A percentile compares a stretch with the other conserved stretches of the same genome.
phyloP scores from a whole-genome alignment of 2,888 invertebrate species.

The Noctua comes region DNA sequence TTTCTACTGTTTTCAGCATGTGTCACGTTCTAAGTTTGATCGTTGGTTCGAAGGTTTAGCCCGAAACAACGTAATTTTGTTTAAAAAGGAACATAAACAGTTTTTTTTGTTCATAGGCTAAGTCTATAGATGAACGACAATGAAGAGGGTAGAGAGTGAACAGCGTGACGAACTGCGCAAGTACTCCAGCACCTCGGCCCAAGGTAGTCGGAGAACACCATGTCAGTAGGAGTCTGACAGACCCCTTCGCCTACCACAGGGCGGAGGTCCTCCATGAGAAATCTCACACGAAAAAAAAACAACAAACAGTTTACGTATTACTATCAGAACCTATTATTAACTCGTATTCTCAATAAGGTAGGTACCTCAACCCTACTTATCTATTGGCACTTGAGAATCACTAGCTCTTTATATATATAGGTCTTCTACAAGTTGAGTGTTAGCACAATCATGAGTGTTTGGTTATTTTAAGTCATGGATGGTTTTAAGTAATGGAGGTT shows the following conservation, averaged over 20 bases:
- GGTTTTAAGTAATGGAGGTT: neutral
- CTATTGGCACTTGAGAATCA: neutral
- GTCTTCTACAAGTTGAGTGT: slow-evolving; percentile 1
- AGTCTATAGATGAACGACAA: neutral
- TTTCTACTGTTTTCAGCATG: too few relatives aligned
- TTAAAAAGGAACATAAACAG: too few relatives aligned
- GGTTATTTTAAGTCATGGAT: slow-evolving; percentile 9
- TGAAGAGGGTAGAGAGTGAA: neutral
- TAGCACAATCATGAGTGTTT: slow-evolving; percentile 18
- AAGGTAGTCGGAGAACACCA: neutral
- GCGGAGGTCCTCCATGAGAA: too few relatives aligned
- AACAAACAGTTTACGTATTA: neutral
- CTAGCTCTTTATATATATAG: neutral
- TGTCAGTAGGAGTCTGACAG: too few relatives aligned
- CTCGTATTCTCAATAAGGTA: neutral
- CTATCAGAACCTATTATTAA: neutral
- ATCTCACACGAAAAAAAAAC: neutral
- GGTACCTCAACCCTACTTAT: neutral
- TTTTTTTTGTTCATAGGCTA: too few relatives aligned
- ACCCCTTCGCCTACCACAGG: too few relatives aligned
- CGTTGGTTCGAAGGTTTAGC: too few relatives aligned
- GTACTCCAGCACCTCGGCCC: too few relatives aligned
- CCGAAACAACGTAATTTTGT: too few relatives aligned
- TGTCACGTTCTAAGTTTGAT: neutral
- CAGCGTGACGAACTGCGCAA: too few relatives aligned